Evolutionary conservation across 1,140 invertebrate genomes (phyloP), one percentile per base, ranked within the genome.

Genomic region (Drosophila novamexicana): DNA sequence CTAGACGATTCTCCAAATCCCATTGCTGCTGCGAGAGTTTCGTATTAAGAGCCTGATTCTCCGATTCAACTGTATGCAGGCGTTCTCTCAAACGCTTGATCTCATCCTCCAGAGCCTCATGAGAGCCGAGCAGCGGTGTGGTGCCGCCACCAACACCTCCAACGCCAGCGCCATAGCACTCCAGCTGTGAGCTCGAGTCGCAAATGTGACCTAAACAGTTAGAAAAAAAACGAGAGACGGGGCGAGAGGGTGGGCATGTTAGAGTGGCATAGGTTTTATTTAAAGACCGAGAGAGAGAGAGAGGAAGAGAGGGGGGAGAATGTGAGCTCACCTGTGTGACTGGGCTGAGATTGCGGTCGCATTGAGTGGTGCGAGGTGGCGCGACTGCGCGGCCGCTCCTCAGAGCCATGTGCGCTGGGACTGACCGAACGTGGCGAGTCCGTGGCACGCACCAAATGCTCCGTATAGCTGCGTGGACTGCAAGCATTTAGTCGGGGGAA

Each of bases 1-100:
- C 97, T 73, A 99, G 93, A 76, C 98, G 95, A 92, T 98, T 96
- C 90, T 99, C 97, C 37, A 99, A 96, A 91, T 98, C 97, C 97
- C 97, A 98, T 90, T 98, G 97, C 83, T 98, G 97, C 86, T 98
- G 97, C 91, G 95, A 98, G 4, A 99, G 93, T 89, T 99, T 98
- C 0, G 96, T 95, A 75, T 96, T 98, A 95, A 99, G 96, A 3
- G 97, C 95, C 7, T 97, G 96, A 92, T 99, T 99, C 91, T 99
- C 98, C 0, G 97, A 95, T 92, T 99, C 98, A 42, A 99, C 94
- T 0, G 96, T 96, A 62, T 97, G 95, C 9, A 99, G 94, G 10
- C 98, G 94, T 92, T 98, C 97, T 12, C 98, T 94, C 12, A 99
- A 94, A 42, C 97, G 94, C 86, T 97, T 97, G 77, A 99, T 98